These are phyloP conservation scores for Aeoliscus strigatus DNA, from an alignment of 2,797 vertebrate genomes.

Conservation along the genomic window DNA sequence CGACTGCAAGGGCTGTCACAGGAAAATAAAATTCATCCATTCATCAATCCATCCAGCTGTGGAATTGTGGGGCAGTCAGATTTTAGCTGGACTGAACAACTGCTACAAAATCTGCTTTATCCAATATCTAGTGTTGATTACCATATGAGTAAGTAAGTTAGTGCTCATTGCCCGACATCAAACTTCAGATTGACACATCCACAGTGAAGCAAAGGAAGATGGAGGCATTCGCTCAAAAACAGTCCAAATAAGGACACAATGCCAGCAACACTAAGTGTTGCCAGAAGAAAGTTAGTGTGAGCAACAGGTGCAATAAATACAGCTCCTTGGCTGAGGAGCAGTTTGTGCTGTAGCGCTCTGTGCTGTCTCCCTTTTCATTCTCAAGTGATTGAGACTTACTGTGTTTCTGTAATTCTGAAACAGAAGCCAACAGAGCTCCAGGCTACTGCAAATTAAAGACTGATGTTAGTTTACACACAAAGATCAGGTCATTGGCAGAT, in stretches of 20 bases:
- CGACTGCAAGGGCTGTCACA: too few species aligned
- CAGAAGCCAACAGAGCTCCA: slow-evolving; percentile 8
- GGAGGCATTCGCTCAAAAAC: too few species aligned
- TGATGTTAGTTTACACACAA: not conserved
- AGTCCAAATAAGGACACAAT: slow-evolving; percentile 44
- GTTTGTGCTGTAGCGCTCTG: slow-evolving; percentile 30
- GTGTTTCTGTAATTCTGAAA: slow-evolving; percentile 31
- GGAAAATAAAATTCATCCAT: too few species aligned
- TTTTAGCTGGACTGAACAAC: slow-evolving; percentile 16
- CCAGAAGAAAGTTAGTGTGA: slow-evolving; percentile 25
- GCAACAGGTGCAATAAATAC: slow-evolving; percentile 26
- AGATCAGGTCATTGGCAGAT: not conserved
- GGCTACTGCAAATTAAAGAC: slow-evolving; percentile 1
- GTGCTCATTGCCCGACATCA: slow-evolving; percentile 5
- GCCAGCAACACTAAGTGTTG: slow-evolving; percentile 11
- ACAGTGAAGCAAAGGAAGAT: too few species aligned
- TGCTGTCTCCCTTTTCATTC: slow-evolving; percentile 48
- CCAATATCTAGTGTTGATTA: not conserved
- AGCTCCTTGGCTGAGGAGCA: slow-evolving; percentile 6
- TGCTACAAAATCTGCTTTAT: not conserved
- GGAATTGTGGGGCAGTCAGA: slow-evolving; percentile 17
- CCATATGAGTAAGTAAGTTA: not conserved
- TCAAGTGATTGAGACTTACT: slow-evolving; percentile 23
- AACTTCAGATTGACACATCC: too few species aligned
- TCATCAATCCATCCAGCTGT: slow-evolving; percentile 57